Evolutionary conservation across 30 jellyfish, hydroid and myxozoan genomes (phyloP).

Genomic region (Aurelia sp.): DNA sequence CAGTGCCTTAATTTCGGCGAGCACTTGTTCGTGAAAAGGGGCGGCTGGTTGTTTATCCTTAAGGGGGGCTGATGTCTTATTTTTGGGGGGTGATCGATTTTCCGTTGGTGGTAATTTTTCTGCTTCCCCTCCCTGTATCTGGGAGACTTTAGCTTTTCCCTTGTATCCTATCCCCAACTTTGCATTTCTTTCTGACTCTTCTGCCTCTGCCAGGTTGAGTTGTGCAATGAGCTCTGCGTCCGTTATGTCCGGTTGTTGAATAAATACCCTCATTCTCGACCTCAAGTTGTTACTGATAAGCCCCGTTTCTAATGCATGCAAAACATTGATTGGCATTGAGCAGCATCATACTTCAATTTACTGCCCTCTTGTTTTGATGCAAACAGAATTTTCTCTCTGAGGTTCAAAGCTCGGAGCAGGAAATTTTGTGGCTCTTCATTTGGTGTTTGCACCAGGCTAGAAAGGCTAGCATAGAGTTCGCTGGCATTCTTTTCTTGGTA

Average conservation of each 20-base stretch:
- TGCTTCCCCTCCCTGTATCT: background rate
- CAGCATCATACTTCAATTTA: slow-evolving; percentile 15
- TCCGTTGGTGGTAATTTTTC: no score
- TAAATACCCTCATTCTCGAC: background rate
- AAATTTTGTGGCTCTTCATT: slow-evolving; percentile 52
- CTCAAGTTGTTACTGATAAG: slow-evolving; percentile 28
- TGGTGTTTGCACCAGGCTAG: slow-evolving; percentile 33
- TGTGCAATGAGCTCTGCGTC: slow-evolving; percentile 22
- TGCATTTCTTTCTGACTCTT: slow-evolving; percentile 35
- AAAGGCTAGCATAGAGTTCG: slow-evolving; percentile 33
- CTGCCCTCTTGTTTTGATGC: slow-evolving; percentile 34
- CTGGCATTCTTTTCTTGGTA: slow-evolving; percentile 62
- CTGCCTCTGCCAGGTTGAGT: slow-evolving; percentile 12
- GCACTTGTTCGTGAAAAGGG: slow-evolving; percentile 3
- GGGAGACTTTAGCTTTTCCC: slow-evolving; percentile 21
- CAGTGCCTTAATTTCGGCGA: background rate
- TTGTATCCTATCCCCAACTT: slow-evolving; percentile 30
- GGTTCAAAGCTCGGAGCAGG: slow-evolving; percentile 49
- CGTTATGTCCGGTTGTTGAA: slow-evolving; percentile 9
- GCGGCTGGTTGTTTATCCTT: background rate
- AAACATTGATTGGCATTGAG: slow-evolving; percentile 45
- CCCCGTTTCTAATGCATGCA: slow-evolving; percentile 31
- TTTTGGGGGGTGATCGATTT: background rate
- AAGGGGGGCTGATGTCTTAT: background rate
- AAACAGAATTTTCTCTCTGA: slow-evolving; percentile 31